These are phyloP conservation scores for Sycobia sp. DNA, from an alignment of 1,140 invertebrate species.

Conservation along the genomic window DNA sequence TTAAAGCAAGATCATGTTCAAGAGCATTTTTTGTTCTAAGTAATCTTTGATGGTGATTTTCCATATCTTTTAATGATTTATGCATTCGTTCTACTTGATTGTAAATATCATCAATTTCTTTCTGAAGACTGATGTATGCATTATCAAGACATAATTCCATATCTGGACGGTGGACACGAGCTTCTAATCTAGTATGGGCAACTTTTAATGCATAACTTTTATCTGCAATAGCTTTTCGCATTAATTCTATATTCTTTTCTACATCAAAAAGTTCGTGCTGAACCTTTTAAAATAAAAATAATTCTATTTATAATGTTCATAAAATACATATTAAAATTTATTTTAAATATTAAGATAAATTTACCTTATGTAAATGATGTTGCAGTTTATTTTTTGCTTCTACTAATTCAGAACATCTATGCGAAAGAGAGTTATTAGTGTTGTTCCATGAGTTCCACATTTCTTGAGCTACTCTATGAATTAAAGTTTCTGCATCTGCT, in stretches of 20 bases:
- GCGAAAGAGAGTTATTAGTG: constrained; percentile 79
- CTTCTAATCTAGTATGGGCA: constrained; percentile 73
- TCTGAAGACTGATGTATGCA: constrained; percentile 80
- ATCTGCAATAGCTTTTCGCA: constrained; percentile 68
- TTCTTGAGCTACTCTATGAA: constrained; percentile 80
- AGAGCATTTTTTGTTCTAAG: constrained; percentile 80
- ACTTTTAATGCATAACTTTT: constrained; percentile 87
- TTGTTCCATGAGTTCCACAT: constrained; percentile 92
- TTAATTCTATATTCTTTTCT: constrained; percentile 67
- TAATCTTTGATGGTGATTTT: constrained; percentile 85
- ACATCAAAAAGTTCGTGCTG: constrained; percentile 72
- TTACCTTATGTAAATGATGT: constrained; percentile 67
- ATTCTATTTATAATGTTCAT: not conserved
- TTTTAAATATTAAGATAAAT: not conserved
- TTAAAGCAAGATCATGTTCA: constrained; percentile 86
- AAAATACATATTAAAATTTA: not conserved
- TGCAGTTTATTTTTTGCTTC: constrained; percentile 89
- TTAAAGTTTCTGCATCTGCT: constrained; percentile 77
- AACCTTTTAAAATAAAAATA: constrained; percentile 52
- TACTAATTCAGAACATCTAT: constrained; percentile 76
- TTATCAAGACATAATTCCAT: constrained; percentile 88
- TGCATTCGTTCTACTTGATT: constrained; percentile 82
- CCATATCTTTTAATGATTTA: constrained; percentile 78
- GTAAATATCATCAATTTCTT: constrained; percentile 85
- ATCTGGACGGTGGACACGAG: constrained; percentile 69